These are phyloP conservation scores for Leptoteleia sp. DNA, from an alignment of 1,140 invertebrate genomes.

Conservation along the genomic window DNA sequence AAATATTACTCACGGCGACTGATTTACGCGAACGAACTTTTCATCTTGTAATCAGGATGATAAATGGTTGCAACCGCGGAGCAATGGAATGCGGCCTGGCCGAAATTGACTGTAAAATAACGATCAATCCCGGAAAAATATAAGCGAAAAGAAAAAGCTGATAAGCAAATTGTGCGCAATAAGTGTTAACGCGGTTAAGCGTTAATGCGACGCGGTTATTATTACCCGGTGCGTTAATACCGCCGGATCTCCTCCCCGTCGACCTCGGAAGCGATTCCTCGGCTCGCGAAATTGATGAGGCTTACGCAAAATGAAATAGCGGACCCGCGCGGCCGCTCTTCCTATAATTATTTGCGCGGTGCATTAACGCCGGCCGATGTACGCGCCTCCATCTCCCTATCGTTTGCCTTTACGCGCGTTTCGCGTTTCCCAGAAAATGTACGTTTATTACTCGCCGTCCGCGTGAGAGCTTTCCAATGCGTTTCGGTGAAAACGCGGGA, in stretches of 20 bases:
- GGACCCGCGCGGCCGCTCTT: slow-evolving; percentile 34
- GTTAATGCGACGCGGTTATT: slow-evolving; percentile 41
- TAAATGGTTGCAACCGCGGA: slow-evolving; percentile 7
- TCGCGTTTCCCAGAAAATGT: slow-evolving; percentile 32
- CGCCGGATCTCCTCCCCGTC: slow-evolving; percentile 7
- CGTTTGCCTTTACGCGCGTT: slow-evolving; percentile 27
- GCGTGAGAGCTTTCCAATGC: slow-evolving; percentile 31
- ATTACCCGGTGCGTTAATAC: slow-evolving; percentile 35
- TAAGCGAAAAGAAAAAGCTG: slow-evolving; percentile 35
- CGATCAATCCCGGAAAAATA: slow-evolving; percentile 27
- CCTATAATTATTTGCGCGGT: slow-evolving; percentile 45
- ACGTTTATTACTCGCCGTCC: slow-evolving; percentile 18
- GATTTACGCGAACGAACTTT: slow-evolving; percentile 22
- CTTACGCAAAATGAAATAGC: slow-evolving; percentile 58
- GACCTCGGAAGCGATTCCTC: slow-evolving; percentile 19
- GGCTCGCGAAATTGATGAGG: slow-evolving; percentile 43
- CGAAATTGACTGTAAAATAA: slow-evolving; percentile 52
- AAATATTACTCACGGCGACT: slow-evolving; percentile 16
- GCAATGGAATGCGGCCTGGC: not conserved
- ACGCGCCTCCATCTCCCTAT: slow-evolving; percentile 24
- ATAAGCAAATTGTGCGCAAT: slow-evolving; percentile 43
- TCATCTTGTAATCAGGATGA: slow-evolving; percentile 36
- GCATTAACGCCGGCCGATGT: slow-evolving; percentile 52
- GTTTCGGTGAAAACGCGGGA: slow-evolving; percentile 12
- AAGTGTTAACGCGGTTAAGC: slow-evolving; percentile 42